Conservation (phyloP, 1,140 invertebrate genomes). For the Scaptomyza graminum region DNA sequence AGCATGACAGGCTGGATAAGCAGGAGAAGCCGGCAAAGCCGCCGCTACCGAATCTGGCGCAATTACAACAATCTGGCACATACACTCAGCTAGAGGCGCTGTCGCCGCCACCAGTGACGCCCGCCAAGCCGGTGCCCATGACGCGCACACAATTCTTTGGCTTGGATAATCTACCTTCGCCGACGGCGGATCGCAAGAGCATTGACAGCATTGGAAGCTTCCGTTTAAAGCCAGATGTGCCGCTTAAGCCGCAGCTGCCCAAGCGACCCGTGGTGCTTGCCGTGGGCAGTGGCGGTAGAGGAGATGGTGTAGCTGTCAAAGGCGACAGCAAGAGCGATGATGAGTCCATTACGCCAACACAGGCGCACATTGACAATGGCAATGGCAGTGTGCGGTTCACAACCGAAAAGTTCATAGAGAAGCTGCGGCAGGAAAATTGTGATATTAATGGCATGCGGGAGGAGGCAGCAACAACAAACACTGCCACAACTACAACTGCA, state of each 20-base stretch:
- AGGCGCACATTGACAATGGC: slow-evolving; percentile 59
- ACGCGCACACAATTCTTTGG: slow-evolving; percentile 81
- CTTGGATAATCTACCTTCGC: slow-evolving; percentile 74
- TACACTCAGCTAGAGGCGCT: slow-evolving; percentile 59
- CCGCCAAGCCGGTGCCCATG: slow-evolving; percentile 80
- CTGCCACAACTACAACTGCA: not conserved
- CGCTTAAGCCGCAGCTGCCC: slow-evolving; percentile 75
- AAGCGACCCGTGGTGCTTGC: slow-evolving; percentile 69
- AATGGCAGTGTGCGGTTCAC: slow-evolving; percentile 63
- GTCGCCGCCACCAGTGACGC: slow-evolving; percentile 58
- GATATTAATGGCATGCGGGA: slow-evolving; percentile 67
- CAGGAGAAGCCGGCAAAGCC: slow-evolving; percentile 76
- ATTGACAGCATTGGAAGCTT: slow-evolving; percentile 72
- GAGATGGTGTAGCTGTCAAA: slow-evolving; percentile 5
- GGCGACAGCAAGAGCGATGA: slow-evolving; percentile 70
- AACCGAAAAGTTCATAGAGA: slow-evolving; percentile 74
- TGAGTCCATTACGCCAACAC: slow-evolving; percentile 65
- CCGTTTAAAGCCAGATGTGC: slow-evolving; percentile 77
- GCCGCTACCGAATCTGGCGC: slow-evolving; percentile 70
- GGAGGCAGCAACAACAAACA: slow-evolving; percentile 17
- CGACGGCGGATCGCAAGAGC: slow-evolving; percentile 77
- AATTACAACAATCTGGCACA: slow-evolving; percentile 52
- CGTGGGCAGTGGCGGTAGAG: slow-evolving; percentile 22
- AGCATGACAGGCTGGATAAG: slow-evolving; percentile 37
- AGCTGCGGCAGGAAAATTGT: slow-evolving; percentile 66